phyloP scores from a whole-genome alignment of 2,797 vertebrate genomes.

The Pseudochirops cupreus region DNA sequence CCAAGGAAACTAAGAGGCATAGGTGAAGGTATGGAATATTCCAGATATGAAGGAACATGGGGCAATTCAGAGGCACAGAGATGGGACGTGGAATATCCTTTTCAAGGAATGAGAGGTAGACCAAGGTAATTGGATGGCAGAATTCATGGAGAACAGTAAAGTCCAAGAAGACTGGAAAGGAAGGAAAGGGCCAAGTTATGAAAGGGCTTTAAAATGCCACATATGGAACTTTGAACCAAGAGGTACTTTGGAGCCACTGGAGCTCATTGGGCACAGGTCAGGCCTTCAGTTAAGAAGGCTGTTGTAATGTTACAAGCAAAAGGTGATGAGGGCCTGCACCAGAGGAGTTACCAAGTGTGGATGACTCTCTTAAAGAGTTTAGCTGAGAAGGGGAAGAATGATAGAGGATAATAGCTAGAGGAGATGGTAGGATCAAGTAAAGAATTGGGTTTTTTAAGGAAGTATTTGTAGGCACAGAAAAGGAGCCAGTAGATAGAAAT shows the following conservation, averaged over 20 bases:
- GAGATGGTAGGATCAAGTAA: not conserved
- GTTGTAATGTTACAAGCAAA: not conserved
- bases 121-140: no score
- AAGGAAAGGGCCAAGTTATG: no score
- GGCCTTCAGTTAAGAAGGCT: not conserved
- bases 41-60: not conserved
- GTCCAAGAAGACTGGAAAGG: no score
- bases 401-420: not conserved
- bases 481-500: not conserved
- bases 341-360: not conserved
- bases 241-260: no score
- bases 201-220: no score
- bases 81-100: no score
- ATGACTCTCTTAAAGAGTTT: not conserved
- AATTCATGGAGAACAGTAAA: no score
- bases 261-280: not conserved
- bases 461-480: not conserved
- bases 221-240: no score
- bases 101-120: no score
- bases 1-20: not conserved
- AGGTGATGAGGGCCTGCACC: not conserved
- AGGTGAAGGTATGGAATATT: not conserved
- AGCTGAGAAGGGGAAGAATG: not conserved
- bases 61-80: not conserved
- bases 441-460: not conserved